Percentiles rank a stretch among this genome's conserved stretches.
Conservation (phyloP, 2,797 vertebrate species). For the Gallirallus australis region DNA sequence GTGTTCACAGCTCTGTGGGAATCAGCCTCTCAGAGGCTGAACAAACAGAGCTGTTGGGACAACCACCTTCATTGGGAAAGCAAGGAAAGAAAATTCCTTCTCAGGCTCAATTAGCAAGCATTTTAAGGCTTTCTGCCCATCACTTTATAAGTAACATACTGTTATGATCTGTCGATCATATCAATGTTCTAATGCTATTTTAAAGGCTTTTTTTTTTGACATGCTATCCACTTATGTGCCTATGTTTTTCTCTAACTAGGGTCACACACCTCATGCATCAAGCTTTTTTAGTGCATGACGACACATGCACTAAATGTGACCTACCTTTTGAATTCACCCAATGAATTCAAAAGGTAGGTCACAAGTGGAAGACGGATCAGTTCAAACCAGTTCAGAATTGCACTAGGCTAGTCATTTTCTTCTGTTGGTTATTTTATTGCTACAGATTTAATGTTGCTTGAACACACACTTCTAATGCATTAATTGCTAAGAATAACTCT, state of each 20-base stretch:
- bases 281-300: not conserved
- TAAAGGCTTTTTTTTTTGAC: conserved; percentile 29
- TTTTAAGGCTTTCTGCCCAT: conserved; percentile 26
- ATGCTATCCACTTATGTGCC: not conserved
- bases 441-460: conserved; percentile 1
- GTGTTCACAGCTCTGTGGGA: not conserved
- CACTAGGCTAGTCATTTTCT: not conserved
- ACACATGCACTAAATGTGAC: too few species aligned
- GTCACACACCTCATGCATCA: not conserved
- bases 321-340: too few species aligned
- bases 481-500: conserved; percentile 36
- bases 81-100: conserved; percentile 8
- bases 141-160: not conserved
- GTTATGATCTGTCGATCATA: not conserved
- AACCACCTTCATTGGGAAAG: not conserved
- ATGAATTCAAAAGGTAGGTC: not conserved
- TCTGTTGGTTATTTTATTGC: conserved; percentile 16
- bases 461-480: not conserved
- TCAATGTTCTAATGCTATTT: not conserved
- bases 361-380: not conserved
- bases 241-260: not conserved
- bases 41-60: not conserved
- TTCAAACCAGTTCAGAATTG: conserved; percentile 13
- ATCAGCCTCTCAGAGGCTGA: not conserved
- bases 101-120: not conserved